A percentile compares a stretch with the other conserved stretches of the same genome.
phyloP scores from a whole-genome alignment of 2,888 invertebrate genomes.

The Ditula angustiorana region DNA sequence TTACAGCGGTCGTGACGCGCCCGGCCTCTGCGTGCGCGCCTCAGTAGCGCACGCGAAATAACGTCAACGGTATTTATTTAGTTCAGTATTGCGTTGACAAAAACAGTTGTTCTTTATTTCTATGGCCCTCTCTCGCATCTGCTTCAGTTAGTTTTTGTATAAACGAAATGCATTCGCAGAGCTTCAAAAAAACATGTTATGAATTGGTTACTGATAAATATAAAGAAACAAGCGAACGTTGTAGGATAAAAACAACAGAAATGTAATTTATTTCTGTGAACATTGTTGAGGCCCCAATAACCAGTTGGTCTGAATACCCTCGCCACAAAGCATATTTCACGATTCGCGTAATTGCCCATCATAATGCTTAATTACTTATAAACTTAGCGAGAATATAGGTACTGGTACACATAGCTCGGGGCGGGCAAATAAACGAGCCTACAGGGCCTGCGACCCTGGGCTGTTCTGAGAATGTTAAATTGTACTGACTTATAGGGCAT shows the following conservation, averaged over 20 bases:
- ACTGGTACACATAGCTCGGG: slow-evolving; percentile 13
- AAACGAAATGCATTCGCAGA: neutral
- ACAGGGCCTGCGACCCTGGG: slow-evolving; percentile 17
- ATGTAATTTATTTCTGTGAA: slow-evolving; percentile 1
- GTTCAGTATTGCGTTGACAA: slow-evolving; percentile 20
- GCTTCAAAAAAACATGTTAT: neutral
- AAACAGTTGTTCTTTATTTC: neutral
- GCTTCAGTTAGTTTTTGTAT: neutral
- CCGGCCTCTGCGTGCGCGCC: slow-evolving; percentile 56
- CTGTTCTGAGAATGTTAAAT: slow-evolving; percentile 21
- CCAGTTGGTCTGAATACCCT: slow-evolving; percentile 11
- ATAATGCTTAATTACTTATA: slow-evolving; percentile 38
- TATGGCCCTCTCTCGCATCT: neutral
- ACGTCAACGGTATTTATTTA: slow-evolving; percentile 6
- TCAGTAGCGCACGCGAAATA: slow-evolving; percentile 29
- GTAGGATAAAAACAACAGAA: neutral
- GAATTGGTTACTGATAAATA: neutral
- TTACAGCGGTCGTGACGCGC: slow-evolving; percentile 59
- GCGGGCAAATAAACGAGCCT: slow-evolving; percentile 24
- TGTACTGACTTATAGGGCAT: slow-evolving; percentile 11
- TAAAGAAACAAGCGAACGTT: neutral
- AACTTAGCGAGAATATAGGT: slow-evolving; percentile 23
- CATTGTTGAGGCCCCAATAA: slow-evolving; percentile 17
- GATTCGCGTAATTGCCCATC: slow-evolving; percentile 36
- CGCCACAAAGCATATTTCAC: slow-evolving; percentile 36